Conservation (phyloP, 2,797 vertebrate species). For the Phrynocephalus guinanensis region DNA sequence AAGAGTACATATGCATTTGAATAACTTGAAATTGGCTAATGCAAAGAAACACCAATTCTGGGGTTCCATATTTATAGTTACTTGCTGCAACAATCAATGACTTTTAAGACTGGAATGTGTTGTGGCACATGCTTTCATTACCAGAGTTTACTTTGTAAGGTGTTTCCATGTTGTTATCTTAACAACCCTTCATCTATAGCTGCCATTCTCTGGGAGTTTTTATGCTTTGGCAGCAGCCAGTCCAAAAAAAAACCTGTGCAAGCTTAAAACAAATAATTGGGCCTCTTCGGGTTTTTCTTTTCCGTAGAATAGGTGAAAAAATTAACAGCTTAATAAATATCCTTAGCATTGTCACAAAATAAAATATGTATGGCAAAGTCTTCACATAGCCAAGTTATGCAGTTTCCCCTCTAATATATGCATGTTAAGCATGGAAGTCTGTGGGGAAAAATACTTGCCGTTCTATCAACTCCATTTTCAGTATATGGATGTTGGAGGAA, state of each 20-base stretch:
- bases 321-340: not conserved
- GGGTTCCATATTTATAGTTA: not conserved
- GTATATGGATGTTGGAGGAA: not conserved
- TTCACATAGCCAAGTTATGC: not conserved
- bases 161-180: not conserved
- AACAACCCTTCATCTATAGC: no score
- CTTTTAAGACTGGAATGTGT: not conserved
- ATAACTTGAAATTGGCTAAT: not conserved
- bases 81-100: not conserved
- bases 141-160: not conserved
- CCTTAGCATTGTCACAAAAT: not conserved
- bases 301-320: not conserved
- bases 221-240: not conserved
- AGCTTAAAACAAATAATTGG: not conserved
- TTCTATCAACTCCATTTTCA: not conserved
- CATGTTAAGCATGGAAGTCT: not conserved
- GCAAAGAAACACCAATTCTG: not conserved
- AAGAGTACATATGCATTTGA: not conserved
- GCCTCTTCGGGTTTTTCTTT: not conserved
- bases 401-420: not conserved
- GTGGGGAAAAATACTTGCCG: not conserved
- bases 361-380: not conserved
- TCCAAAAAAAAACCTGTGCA: not conserved
- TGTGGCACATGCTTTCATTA: not conserved
- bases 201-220: not conserved